These are phyloP conservation scores for Dasypus novemcinctus DNA, from an alignment of 2,113 vertebrate species.

Conservation along the genomic window DNA sequence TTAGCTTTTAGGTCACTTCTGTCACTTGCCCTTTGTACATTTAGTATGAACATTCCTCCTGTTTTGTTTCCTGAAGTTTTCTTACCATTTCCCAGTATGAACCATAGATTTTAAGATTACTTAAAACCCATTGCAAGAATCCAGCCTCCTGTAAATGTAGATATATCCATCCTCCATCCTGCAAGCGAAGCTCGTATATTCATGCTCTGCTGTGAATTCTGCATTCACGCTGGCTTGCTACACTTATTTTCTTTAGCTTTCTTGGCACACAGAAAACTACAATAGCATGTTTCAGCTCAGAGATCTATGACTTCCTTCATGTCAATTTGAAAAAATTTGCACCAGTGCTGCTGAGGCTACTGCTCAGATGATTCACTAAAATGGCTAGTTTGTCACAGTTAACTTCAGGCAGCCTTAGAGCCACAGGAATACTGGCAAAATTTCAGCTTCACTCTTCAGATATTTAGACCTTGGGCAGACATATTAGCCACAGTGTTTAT, in stretches of 20 bases:
- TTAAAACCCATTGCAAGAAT: slow-evolving; percentile 51
- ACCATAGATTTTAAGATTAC: slow-evolving; percentile 35
- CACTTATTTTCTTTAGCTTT: slow-evolving; percentile 72
- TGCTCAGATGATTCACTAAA: slow-evolving; percentile 59
- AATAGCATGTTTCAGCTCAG: slow-evolving; percentile 45
- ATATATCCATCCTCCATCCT: neutral
- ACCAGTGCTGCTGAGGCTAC: slow-evolving; percentile 45
- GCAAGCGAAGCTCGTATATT: slow-evolving; percentile 47
- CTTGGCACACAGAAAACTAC: slow-evolving; percentile 44
- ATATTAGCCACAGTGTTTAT: slow-evolving; percentile 48
- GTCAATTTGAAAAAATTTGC: slow-evolving; percentile 71
- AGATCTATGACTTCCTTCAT: slow-evolving; percentile 67
- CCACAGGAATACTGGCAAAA: slow-evolving; percentile 57
- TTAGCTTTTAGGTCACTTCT: neutral
- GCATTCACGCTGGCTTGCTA: slow-evolving; percentile 1
- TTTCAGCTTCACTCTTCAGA: slow-evolving; percentile 44
- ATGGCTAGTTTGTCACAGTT: slow-evolving; percentile 64
- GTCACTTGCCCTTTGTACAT: neutral
- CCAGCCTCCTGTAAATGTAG: slow-evolving; percentile 29
- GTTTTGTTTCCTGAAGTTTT: neutral
- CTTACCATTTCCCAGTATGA: slow-evolving; percentile 3
- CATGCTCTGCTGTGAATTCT: slow-evolving; percentile 29
- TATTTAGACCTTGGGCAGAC: slow-evolving; percentile 65
- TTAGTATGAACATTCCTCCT: neutral
- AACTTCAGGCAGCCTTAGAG: slow-evolving; percentile 58